phyloP scores from a whole-genome alignment of 2,888 invertebrate genomes.

The Ceraclea dissimilis region DNA sequence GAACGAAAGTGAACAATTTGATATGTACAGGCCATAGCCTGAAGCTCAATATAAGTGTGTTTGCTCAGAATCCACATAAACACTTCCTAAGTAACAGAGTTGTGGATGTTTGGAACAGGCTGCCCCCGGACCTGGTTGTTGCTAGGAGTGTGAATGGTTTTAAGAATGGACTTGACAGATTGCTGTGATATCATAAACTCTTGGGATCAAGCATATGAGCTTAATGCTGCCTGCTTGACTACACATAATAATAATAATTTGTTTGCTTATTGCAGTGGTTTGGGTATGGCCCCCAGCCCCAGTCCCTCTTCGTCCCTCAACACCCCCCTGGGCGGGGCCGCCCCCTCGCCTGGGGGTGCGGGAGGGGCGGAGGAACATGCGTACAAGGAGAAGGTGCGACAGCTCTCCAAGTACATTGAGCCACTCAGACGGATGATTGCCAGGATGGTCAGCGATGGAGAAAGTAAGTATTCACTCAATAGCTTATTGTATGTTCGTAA shows the following conservation, averaged over 20 bases:
- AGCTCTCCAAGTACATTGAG: constrained; percentile 90
- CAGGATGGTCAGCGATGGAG: constrained; percentile 76
- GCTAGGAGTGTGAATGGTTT: no score
- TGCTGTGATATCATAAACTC: no score
- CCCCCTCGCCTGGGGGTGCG: constrained; percentile 31
- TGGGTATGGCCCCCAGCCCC: constrained; percentile 50
- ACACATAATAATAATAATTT: no score
- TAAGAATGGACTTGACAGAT: no score
- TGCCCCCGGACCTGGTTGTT: no score
- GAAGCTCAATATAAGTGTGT: no score
- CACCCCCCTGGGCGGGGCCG: constrained; percentile 57
- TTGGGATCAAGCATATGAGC: no score
- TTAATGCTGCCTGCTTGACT: no score
- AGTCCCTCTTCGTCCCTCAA: constrained; percentile 81
- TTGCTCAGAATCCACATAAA: no score
- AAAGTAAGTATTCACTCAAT: constrained; percentile 35
- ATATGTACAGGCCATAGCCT: neutral
- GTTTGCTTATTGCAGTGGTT: constrained; percentile 24
- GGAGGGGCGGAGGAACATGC: constrained; percentile 69
- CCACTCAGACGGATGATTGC: constrained; percentile 87
- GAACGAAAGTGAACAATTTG: no score
- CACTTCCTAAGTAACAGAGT: no score
- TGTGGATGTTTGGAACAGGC: no score
- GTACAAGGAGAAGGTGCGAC: constrained; percentile 88
- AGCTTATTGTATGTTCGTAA: neutral